Base-by-base conservation (phyloP, 1,140 invertebrate genomes). In the Stratiolaelaps scimitus region DNA sequence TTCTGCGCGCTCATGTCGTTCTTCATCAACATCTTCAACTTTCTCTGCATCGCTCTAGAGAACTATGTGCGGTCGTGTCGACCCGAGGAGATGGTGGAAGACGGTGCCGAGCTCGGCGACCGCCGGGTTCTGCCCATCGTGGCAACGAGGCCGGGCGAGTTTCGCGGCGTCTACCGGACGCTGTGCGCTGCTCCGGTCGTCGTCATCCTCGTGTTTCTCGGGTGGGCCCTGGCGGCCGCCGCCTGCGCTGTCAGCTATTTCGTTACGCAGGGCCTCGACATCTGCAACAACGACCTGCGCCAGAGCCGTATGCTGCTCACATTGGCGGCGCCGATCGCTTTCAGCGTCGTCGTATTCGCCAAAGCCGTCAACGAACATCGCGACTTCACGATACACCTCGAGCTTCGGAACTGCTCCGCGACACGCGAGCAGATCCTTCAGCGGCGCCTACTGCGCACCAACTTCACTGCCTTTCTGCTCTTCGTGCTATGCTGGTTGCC, bases 1-100 rank as follows among this genome's bases (percentile, higher is more conserved):
- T 82, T 82, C 68, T 73, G 85, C 10, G 81, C 82, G 29, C 77
- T 81, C 1, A 79, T 85, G 19, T 84, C 81, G 65, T 80, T 84
- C 60, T 78, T 85, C 66, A 84, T 84, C 17, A 79, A 81, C n/a
- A 81, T 85, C 66, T 70, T 84, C 15, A 83, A 82, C 48, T 75
- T 83, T 43, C 78, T 82, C 44, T 79, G 81, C n/a, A 80, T 83
- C 5, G 82, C 83, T 0, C 74, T 76, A 1, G 85, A 86, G 66
- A 73, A 74, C 68, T 70, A 69, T 44, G 65, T 67, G 4, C 44
- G 71, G 19, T 68, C 72, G 40, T 67, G 65, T 10, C 65, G 71
- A 1, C 64, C 67, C 40, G 47, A 68, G 19, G 20, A 28, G 10
- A 60, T 60, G 53, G 53, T 60, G 26, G 53, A 60, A 60, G 53